phyloP scores from a whole-genome alignment of 2,888 invertebrate genomes.

The Cecidostiba fungosa region DNA sequence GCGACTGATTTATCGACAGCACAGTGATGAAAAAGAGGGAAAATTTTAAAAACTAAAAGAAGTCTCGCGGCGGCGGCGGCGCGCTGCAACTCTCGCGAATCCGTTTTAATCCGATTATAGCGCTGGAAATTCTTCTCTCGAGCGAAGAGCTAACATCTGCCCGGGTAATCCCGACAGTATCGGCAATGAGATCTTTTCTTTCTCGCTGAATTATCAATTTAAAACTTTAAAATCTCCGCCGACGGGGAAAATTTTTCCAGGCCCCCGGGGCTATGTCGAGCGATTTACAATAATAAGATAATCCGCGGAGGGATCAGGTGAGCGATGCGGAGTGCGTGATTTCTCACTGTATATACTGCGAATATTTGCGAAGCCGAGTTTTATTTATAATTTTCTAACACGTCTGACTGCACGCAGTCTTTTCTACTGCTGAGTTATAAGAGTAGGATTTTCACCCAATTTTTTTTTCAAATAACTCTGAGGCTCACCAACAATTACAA shows the following conservation, averaged over 20 bases:
- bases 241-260: slow-evolving; percentile 27
- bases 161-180: slow-evolving; percentile 47
- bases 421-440: background rate
- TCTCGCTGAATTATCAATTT: slow-evolving; percentile 54
- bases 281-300: slow-evolving; percentile 28
- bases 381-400: background rate
- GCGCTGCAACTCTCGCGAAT: slow-evolving; percentile 21
- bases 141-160: slow-evolving; percentile 49
- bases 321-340: background rate
- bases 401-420: background rate
- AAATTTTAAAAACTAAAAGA: slow-evolving; percentile 38
- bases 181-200: slow-evolving; percentile 51
- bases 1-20: slow-evolving; percentile 46
- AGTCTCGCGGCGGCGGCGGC: slow-evolving; percentile 1
- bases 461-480: background rate
- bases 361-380: background rate
- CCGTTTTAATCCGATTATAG: slow-evolving; percentile 61
- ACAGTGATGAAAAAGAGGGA: slow-evolving; percentile 30
- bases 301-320: slow-evolving; percentile 2
- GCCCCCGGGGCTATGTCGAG: background rate
- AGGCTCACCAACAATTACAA: no score
- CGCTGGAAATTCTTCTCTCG: slow-evolving; percentile 46
- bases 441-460: no score
- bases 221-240: slow-evolving; percentile 31
- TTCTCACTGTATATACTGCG: background rate